Evolutionary conservation across 2,797 vertebrate species (phyloP), one percentile per base, ranked within the genome.

Genomic region (Darevskia nairensis): DNA sequence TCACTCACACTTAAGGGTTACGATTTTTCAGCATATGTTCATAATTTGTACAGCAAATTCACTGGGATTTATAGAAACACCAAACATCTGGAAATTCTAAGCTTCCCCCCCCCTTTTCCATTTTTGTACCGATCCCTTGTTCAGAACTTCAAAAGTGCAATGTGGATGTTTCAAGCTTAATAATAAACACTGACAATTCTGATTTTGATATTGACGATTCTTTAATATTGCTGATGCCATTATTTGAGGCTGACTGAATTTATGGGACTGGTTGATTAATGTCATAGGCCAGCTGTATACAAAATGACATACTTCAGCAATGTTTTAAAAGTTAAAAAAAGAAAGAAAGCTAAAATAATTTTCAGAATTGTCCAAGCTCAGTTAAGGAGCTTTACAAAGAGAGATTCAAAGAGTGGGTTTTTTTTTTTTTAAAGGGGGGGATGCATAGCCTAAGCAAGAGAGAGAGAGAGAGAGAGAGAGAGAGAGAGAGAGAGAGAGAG

Each of bases 71-170:
- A 35, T 55, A 46, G 90, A 35, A 91, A 77, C 69, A 85, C 8
- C 55, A 90, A 91, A 4, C 13, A 92, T 32, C 44, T 88, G 68
- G 78, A 91, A 92, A 91, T 81, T 29, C 10, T 44, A 80, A 66
- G 23, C 0, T 82, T 84, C 41, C 0, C 4, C 4, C 0, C 3
- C 84, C 77, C 84, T 27, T 27, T 84, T 50, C 41, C 76, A 79
- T 15, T 77, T 88, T 89, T 1, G 7, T 2, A 17, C 15, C 80
- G 84, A 92, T 0, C 19, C 39, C 89, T 87, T 87, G 23, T 17
- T 91, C 80, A 82, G 76, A 46, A 80, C 39, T 89, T 85, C 59
- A 15, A 86, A 92, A 71, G 55, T 78, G 0, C 68, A 0, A 11
- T 21, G 1, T 41, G 75, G 78, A 55, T n/a, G 80, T 35, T 32